Conservation (phyloP, 37 sponge, comb jelly and placozoan species). For the Halisarca cf. caerulea region DNA sequence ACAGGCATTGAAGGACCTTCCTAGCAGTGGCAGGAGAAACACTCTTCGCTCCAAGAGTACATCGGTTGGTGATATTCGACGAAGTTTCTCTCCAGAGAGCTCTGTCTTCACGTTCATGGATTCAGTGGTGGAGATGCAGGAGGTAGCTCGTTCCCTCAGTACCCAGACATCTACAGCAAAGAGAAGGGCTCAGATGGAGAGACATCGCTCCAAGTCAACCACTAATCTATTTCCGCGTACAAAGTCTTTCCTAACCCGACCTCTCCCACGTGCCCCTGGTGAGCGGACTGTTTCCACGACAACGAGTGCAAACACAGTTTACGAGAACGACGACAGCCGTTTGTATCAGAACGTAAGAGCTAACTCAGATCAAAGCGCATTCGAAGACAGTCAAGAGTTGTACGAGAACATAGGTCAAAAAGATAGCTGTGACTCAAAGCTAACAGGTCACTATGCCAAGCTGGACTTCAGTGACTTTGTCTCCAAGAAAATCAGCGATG, state of each 20-base stretch:
- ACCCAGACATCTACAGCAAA: not conserved
- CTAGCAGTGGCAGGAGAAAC: too few relatives aligned
- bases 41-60: too few relatives aligned
- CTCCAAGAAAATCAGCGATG: not conserved
- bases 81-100: not conserved
- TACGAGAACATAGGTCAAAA: not conserved
- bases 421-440: not conserved
- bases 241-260: not conserved
- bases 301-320: too few relatives aligned
- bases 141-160: not conserved
- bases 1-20: too few relatives aligned
- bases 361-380: not conserved
- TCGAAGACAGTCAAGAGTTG: not conserved
- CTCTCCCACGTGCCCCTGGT: not conserved
- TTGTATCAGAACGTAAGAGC: too few relatives aligned
- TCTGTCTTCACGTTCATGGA: not conserved
- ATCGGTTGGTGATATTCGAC: too few relatives aligned
- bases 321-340: too few relatives aligned
- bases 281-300: too few relatives aligned
- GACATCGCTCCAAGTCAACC: not conserved
- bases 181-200: not conserved
- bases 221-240: not conserved
- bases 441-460: not conserved
- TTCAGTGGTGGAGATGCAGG: not conserved
- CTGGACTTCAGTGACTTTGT: slow-evolving; percentile 3